Evolutionary conservation across 2,113 vertebrate genomes (phyloP), one percentile per base, ranked within the genome.

Genomic region (Cairina moschata): DNA sequence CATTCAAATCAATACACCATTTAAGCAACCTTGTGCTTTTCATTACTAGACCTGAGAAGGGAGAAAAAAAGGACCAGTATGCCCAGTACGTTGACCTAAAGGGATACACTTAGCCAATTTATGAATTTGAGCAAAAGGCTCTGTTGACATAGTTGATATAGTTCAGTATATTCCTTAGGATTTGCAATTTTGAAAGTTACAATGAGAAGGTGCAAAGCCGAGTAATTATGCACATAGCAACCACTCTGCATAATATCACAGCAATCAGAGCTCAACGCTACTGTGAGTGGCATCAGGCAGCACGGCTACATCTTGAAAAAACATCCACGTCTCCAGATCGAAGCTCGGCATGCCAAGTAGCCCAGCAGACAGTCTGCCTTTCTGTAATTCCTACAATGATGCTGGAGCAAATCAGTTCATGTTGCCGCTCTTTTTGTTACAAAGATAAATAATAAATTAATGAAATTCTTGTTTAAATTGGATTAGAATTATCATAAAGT

Each of bases 91-190:
- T 8, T 22, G 34, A 40, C 42, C 34, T 6, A 11, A 0, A 4
- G 31, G 0, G 36, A 2, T 9, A 11, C 1, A 4, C 1, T 5
- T 2, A 6, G 54, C 21, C 36, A 1, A 6, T 21, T 16, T 15
- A 34, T 29, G 40, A 2, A 0, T 11, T 11, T 13, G 54, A 60
- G 65, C 29, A 46, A 13, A 65, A 52, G 3, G 6, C 21, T 22
- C n/a, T 25, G 54, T 22, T 59, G 46, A 11, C 20, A 11, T 22
- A 22, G 46, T 48, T 48, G 46, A 48, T 48, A 9, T 6, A 26
- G 34, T 29, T 42, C 3, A 7, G 17, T 13, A 8, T 4, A 23
- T 20, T 38, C 26, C 8, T 31, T 6, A 13, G 22, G 7, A 32
- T 52, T 52, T 73, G 42, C 8, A 17, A 5, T 13, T 54, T 11